Evolutionary conservation across 2,113 vertebrate genomes (phyloP).

Genomic region (Asarcornis scutulata): DNA sequence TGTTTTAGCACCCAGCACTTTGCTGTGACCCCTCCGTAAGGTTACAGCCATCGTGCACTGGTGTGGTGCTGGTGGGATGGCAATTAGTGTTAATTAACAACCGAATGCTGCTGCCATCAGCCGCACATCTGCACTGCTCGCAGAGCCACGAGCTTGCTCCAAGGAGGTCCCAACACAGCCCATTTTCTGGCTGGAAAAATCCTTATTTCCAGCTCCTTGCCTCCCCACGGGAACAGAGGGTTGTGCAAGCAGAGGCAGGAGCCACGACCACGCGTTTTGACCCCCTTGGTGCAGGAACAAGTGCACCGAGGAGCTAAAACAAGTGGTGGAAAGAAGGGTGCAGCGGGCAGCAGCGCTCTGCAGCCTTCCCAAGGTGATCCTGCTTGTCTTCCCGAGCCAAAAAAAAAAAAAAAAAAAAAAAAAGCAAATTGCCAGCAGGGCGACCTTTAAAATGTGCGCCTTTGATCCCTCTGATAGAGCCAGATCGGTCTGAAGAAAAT

Average conservation of each 20-base stretch:
- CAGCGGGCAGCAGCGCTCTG: background rate
- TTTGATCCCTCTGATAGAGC: background rate
- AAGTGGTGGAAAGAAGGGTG: background rate
- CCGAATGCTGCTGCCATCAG: background rate
- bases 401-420: fast-evolving
- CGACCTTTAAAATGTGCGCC: background rate
- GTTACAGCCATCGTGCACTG: background rate
- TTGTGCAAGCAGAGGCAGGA: background rate
- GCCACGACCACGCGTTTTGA: fast-evolving
- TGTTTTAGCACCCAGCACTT: background rate
- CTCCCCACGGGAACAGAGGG: background rate
- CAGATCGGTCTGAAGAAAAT: background rate
- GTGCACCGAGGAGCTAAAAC: fast-evolving
- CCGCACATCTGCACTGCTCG: background rate
- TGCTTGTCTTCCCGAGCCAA: background rate
- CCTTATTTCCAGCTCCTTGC: background rate
- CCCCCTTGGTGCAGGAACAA: fast-evolving
- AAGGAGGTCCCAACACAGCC: background rate
- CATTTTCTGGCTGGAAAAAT: background rate
- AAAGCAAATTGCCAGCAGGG: background rate
- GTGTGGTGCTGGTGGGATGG: background rate
- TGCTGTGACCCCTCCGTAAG: background rate
- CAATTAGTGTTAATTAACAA: background rate
- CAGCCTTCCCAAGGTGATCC: background rate
- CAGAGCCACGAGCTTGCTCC: background rate